Evolutionary conservation across 2,797 vertebrate species (phyloP), one percentile per base, ranked within the genome.

Genomic region (Spizella passerina): DNA sequence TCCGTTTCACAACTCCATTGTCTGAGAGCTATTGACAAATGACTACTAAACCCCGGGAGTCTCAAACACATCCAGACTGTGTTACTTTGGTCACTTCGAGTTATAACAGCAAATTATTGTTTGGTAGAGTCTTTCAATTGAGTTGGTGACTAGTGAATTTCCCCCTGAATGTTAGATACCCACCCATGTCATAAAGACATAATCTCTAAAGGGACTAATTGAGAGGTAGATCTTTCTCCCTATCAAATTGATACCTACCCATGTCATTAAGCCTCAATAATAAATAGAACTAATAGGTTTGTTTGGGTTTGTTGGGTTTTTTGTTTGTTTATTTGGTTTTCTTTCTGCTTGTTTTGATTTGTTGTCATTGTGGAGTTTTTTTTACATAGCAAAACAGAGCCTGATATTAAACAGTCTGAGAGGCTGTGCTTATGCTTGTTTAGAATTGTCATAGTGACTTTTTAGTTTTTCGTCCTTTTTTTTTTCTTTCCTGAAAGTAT

Each of bases 381-480:
- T 73, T 77, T 52, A 14, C 14, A 10, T 26, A 65, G 13, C 22
- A 12, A 76, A 75, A 65, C 52, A 71, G 21, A 36, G 3, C 23
- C 27, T 60, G 39, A 52, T 57, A 24, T 46, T 65, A 73, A 76
- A 34, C 0, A 2, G 14, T 53, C 50, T 36, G 49, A 86, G 46
- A 36, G 43, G 4, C 17, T 85, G 34, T 21, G 11, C 22, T 61
- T 39, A 27, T 34, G 22, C 36, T 83, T 88, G 15, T 56, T 59
- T 87, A 49, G 27, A 73, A 0, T 46, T 69, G 12, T 53, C 14
- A 29, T 27, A 34, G 9, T 50, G 46, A 72, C 34, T 78, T 76
- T 22, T 26, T 2, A 0, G 3, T 15, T 19, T 21, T 53, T 30
- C 3, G 3, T 43, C 7, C 0, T 15, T 7, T 3, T 49, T 27